Evolutionary conservation across 1,140 invertebrate species (phyloP).

Genomic region (Trichonephila clavata): DNA sequence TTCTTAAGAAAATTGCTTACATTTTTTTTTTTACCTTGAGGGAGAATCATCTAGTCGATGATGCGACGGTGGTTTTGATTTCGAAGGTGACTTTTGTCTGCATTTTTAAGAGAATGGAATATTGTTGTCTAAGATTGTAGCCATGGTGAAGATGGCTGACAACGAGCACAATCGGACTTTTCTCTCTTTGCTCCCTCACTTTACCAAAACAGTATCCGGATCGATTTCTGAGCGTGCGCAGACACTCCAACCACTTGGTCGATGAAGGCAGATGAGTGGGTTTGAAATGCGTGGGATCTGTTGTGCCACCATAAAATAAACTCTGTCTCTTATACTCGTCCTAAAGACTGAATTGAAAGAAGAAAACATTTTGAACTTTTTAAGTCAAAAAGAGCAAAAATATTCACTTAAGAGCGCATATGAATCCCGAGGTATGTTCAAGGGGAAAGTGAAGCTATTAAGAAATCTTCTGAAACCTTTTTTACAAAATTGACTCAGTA

Average conservation of each 20-base stretch:
- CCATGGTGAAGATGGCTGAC: conserved; percentile 51
- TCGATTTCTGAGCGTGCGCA: conserved; percentile 57
- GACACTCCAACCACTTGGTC: background rate
- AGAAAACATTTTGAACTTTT: too few relatives aligned
- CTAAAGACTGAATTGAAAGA: background rate
- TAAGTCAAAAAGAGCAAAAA: too few relatives aligned
- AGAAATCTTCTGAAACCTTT: too few relatives aligned
- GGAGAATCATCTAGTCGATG: background rate
- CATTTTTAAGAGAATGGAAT: background rate
- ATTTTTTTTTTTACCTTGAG: background rate
- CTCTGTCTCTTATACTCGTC: background rate
- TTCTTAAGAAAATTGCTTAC: background rate
- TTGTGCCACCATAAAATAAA: background rate
- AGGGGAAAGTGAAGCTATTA: too few relatives aligned
- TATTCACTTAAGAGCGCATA: too few relatives aligned
- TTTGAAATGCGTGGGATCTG: conserved; percentile 45
- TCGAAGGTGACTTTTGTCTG: background rate
- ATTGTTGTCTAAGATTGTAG: background rate
- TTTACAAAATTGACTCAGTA: too few relatives aligned
- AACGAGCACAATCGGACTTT: conserved; percentile 38
- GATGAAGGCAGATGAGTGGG: conserved; percentile 42
- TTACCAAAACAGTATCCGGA: conserved; percentile 44
- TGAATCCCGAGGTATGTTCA: too few relatives aligned
- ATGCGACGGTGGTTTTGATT: background rate
- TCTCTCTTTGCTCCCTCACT: conserved; percentile 39